phyloP scores from a whole-genome alignment of 2,797 vertebrate genomes.

The Syngnathus rostellatus region DNA sequence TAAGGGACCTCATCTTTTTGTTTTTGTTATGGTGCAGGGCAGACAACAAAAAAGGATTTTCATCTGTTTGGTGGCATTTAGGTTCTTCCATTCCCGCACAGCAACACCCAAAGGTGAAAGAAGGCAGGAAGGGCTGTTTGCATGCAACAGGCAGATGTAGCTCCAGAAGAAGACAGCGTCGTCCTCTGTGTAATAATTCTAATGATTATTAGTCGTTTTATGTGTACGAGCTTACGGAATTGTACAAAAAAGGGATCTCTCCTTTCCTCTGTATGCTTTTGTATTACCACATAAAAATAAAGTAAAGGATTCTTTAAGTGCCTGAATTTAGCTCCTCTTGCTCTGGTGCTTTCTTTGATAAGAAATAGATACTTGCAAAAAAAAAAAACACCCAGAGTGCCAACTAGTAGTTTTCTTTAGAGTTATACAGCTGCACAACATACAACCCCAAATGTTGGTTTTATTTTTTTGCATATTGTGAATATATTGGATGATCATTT shows the following conservation, averaged over 20 bases:
- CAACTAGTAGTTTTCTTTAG: not conserved
- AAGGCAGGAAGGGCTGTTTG: conserved; percentile 35
- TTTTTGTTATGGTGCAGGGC: not conserved
- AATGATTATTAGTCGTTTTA: conserved; percentile 74
- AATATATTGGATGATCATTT: not conserved
- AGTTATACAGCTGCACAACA: too few species aligned
- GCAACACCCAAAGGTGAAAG: conserved; percentile 7
- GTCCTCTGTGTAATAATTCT: conserved; percentile 15
- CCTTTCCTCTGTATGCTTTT: conserved; percentile 89
- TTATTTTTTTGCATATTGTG: not conserved
- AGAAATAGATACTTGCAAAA: not conserved
- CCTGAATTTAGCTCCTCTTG: conserved; percentile 78
- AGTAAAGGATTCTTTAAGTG: conserved; percentile 95
- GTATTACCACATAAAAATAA: conserved; percentile 86
- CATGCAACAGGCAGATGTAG: conserved; percentile 58
- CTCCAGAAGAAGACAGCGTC: conserved; percentile 43
- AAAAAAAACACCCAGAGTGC: too few species aligned
- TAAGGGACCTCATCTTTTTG: not conserved
- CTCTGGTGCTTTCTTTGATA: conserved; percentile 36
- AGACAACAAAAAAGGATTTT: not conserved
- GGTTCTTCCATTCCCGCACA: conserved; percentile 1
- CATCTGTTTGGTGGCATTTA: not conserved
- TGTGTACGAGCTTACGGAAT: conserved; percentile 78
- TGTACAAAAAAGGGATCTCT: conserved; percentile 75
- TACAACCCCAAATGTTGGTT: not conserved